Evolutionary conservation across 2,888 invertebrate genomes (phyloP), one percentile per base, ranked within the genome.

Genomic region (Stenchaetothrips biformis): DNA sequence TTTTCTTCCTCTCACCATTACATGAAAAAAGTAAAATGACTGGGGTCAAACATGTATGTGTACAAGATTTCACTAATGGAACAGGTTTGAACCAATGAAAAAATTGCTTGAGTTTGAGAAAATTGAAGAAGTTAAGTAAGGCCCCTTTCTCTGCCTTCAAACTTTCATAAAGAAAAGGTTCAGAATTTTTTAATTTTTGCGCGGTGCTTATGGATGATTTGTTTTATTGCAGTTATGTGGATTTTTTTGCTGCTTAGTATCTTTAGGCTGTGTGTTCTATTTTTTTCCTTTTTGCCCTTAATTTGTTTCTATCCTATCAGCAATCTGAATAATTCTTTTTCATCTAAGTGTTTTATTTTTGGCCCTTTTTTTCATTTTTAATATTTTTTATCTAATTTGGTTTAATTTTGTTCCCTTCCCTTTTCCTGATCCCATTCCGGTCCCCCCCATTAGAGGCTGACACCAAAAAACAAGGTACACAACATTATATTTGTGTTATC

Each of bases 281-380:
- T 80, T 74, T 77, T 77, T 80, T 74, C 47, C 62, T 48, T 11
- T 74, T 79, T 78, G 8, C 48, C 27, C 48, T 48, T 27, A 47
- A 78, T n/a, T 47, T 78, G 25, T 21, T 78, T 27, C 27, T 48
- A 78, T 78, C 48, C 37, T 13, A 16, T 25, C n/a, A n/a, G 6
- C 1, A 78, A 25, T 77, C 27, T 77, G 27, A 77, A n/a, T 77
- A 80, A 49, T 80, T 78, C 62, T 48, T 49, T 81, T 79, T 79
- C 80, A 79, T 48, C 79, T 81, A 62, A 78, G 48, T 78, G 67
- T 48, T 79, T 81, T 82, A 77, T 77, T 21, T 81, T 78, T 53
- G 27, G 81, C 77, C 62, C 11, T 81, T 79, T 78, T 81, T 81
- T 81, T 80, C 81, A 83, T 83, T 83, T 83, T 82, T 84, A 83